Evolutionary conservation across 1,140 invertebrate species (phyloP), one percentile per base, ranked within the genome.

Genomic region (Neotoxoptera formosana): DNA sequence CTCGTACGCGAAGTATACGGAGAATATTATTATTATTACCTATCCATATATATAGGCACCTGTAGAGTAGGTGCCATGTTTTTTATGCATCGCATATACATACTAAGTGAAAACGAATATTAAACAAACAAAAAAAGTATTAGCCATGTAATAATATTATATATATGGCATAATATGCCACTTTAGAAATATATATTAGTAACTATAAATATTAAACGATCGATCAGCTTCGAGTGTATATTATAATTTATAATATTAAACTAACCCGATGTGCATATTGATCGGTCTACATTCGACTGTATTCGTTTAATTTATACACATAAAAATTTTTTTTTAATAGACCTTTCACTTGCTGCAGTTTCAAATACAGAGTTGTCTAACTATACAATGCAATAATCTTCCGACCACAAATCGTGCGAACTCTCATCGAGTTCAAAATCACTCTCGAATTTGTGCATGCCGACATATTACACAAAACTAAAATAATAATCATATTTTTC

Each of bases 61-160:
- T 34, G n/a, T n/a, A 76, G 60, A 30, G n/a, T 67, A 76, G 60
- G 60, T 76, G 60, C 60, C 14, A 2, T 76, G 60, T 76, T 76
- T 67, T 60, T 76, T 76, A 53, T 89, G 36, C 20, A 89, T 9
- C 83, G 9, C 36, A 84, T 17, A 81, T 41, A 84, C 14, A 81
- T 20, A 60, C 30, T 84, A 83, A 83, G 36, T 76, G 47, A 83
- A 83, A 92, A 84, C 76, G 60, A 51, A 51, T n/a, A 76, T 92
- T 48, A 92, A 92, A 92, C 91, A 83, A 92, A 92, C 67, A 92
- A 83, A 92, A 51, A 92, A 83, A 92, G 34, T 56, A 53, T 56
- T 48, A 87, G 86, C 47, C 45, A 88, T 34, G 60, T 76, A 88
- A 48, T 87, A 48, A 87, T 87, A 17, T 86, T 47, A 20, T 67